These are phyloP conservation scores for Hyalella azteca DNA, from an alignment of 2,888 invertebrate genomes.

Conservation along the genomic window DNA sequence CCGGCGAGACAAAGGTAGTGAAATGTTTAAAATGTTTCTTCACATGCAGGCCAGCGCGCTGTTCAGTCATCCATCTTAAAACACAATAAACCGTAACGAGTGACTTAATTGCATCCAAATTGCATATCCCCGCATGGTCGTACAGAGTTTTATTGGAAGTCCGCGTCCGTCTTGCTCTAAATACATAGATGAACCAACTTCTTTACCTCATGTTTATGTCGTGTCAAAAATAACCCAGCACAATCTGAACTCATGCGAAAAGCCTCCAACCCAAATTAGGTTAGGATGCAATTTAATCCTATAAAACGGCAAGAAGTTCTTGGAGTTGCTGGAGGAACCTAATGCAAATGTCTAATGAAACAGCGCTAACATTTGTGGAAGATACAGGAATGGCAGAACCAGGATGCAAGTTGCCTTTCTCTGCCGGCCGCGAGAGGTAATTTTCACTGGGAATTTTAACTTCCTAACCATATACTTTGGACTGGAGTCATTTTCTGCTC, in stretches of 20 bases:
- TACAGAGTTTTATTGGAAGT: too few species aligned
- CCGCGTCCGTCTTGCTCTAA: too few species aligned
- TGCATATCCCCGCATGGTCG: too few species aligned
- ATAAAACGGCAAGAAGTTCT: neutral
- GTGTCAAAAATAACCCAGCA: neutral
- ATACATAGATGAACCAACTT: too few species aligned
- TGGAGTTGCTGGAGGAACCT: neutral
- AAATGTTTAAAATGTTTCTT: too few species aligned
- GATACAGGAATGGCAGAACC: neutral
- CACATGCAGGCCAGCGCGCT: too few species aligned
- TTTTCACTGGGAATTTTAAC: neutral
- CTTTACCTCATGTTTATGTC: too few species aligned
- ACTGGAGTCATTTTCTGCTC: slow-evolving; percentile 8
- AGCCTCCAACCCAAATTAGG: neutral
- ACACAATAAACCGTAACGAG: too few species aligned
- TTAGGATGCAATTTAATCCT: neutral
- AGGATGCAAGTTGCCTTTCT: neutral
- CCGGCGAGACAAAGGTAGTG: too few species aligned
- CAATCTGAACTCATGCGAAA: neutral
- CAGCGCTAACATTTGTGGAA: neutral
- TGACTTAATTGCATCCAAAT: neutral
- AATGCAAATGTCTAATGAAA: neutral
- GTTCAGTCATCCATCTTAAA: too few species aligned
- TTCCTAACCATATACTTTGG: neutral
- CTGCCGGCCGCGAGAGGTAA: neutral